Evolutionary conservation across 2,797 vertebrate genomes (phyloP).

Genomic region (Carduelis carduelis): DNA sequence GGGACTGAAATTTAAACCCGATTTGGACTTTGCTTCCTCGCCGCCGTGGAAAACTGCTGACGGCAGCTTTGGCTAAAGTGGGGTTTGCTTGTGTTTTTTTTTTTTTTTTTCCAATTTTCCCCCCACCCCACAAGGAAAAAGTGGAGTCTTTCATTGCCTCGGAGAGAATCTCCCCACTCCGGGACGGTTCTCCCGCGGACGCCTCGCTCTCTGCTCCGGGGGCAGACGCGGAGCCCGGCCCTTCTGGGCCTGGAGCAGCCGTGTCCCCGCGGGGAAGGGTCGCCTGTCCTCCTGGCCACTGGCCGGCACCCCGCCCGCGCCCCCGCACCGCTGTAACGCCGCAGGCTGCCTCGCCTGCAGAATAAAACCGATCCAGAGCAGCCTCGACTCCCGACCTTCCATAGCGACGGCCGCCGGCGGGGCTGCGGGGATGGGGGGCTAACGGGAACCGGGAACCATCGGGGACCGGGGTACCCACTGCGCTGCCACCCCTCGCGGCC

Average conservation of each 20-base stretch:
- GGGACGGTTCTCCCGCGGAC: neutral
- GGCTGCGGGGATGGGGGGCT: neutral
- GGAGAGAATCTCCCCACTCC: neutral
- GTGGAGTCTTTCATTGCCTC: neutral
- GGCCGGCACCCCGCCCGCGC: neutral
- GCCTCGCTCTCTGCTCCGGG: neutral
- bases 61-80: neutral
- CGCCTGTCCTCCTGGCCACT: neutral
- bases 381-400: neutral
- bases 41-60: conserved; percentile 22
- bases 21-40: conserved; percentile 44
- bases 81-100: neutral
- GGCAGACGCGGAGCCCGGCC: neutral
- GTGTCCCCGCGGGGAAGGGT: neutral
- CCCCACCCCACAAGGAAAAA: neutral
- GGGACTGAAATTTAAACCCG: conserved; percentile 22
- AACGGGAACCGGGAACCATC: fast-evolving
- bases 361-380: neutral
- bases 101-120: neutral
- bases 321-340: neutral
- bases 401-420: neutral
- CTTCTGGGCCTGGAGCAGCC: neutral
- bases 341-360: neutral
- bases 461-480: neutral
- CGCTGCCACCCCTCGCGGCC: too few species aligned